Conservation (phyloP, 2,113 vertebrate genomes). For the Caretta caretta region DNA sequence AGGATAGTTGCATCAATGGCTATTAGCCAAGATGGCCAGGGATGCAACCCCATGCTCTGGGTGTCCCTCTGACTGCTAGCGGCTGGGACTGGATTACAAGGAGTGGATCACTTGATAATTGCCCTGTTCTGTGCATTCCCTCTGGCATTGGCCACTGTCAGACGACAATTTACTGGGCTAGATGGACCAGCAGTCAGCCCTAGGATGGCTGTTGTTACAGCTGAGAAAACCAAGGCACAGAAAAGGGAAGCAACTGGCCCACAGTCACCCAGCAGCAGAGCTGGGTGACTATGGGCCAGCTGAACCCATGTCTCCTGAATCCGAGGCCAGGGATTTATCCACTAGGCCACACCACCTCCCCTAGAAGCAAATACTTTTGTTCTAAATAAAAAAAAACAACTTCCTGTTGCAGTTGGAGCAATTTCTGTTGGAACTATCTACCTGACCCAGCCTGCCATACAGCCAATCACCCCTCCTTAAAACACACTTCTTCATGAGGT, state of each 20-base stretch:
- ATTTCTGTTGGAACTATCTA: not conserved
- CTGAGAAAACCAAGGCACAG: not conserved
- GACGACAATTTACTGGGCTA: not conserved
- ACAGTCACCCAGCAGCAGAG: not conserved
- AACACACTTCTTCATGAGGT: not conserved
- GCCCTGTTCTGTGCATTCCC: not conserved
- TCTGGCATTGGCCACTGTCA: not conserved
- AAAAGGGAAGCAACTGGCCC: not conserved
- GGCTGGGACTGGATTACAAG: not conserved
- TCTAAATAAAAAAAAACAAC: not conserved
- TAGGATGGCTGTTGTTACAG: not conserved
- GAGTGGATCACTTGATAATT: not conserved
- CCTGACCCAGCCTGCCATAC: not conserved
- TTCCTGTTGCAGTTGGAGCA: not conserved
- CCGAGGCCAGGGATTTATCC: not conserved
- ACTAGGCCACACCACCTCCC: not conserved
- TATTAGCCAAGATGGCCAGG: not conserved
- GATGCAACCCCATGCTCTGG: not conserved
- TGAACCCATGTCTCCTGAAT: not conserved
- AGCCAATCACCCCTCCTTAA: not conserved
- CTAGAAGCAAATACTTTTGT: rapidly evolving
- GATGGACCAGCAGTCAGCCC: not conserved
- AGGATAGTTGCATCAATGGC: not conserved
- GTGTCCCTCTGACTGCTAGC: not conserved
- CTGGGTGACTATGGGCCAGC: not conserved